Evolutionary conservation across 2,797 vertebrate species (phyloP).

Genomic region (Clarias fuscus): DNA sequence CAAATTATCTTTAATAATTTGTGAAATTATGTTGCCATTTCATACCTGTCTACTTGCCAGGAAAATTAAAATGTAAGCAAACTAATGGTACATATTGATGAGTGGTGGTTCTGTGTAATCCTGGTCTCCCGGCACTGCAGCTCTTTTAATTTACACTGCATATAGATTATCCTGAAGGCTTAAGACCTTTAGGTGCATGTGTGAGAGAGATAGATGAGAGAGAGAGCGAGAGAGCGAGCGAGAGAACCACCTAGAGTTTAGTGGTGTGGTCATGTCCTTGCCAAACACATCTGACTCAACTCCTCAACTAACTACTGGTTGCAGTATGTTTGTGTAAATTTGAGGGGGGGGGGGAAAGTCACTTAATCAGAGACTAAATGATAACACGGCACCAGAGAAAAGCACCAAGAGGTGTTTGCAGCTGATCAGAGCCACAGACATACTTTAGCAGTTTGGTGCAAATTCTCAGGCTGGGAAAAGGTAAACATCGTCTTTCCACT

Average conservation of each 20-base stretch:
- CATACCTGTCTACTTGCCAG: not conserved
- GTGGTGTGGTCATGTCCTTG: not conserved
- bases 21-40: not conserved
- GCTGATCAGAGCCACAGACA: not conserved
- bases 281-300: conserved; percentile 4
- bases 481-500: conserved; percentile 6
- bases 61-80: not conserved
- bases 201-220: no score
- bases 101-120: not conserved
- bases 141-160: not conserved
- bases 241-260: not conserved
- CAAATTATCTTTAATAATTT: not conserved
- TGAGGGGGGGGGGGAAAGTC: no score
- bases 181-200: not conserved
- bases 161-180: not conserved
- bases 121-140: not conserved
- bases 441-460: conserved; percentile 21
- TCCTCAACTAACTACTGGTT: not conserved
- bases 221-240: no score
- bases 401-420: not conserved
- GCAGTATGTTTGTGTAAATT: not conserved
- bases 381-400: not conserved
- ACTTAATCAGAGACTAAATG: not conserved
- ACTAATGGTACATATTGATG: not conserved
- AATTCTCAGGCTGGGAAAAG: conserved; percentile 15